Percentiles rank a stretch among this genome's conserved stretches.
These are phyloP conservation scores for Tachysurus vachellii DNA, from an alignment of 2,113 vertebrate species.

Conservation along the genomic window DNA sequence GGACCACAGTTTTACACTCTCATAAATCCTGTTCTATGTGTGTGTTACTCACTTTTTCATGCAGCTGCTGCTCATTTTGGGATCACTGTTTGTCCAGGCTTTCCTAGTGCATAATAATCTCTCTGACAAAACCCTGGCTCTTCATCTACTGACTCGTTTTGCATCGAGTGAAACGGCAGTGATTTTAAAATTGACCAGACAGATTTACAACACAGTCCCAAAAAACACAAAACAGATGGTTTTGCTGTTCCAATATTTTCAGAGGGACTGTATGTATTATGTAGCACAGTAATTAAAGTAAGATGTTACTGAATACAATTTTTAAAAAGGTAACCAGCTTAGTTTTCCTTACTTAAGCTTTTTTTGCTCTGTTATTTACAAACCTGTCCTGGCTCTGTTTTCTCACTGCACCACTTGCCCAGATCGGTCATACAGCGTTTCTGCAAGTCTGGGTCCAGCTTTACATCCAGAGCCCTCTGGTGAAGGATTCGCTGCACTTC, in stretches of 20 bases:
- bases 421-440: slow-evolving; percentile 85
- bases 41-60: background rate
- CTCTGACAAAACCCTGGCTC: too few relatives aligned
- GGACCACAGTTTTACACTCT: background rate
- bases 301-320: background rate
- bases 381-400: slow-evolving; percentile 84
- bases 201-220: too few relatives aligned
- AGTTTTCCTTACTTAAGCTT: background rate
- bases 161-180: too few relatives aligned
- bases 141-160: too few relatives aligned
- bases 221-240: background rate
- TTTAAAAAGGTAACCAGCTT: background rate
- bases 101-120: too few relatives aligned
- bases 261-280: too few relatives aligned
- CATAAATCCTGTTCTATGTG: background rate
- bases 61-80: background rate
- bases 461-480: slow-evolving; percentile 86
- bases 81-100: background rate
- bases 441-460: slow-evolving; percentile 83
- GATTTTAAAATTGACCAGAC: too few relatives aligned
- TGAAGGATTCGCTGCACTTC: slow-evolving; percentile 87
- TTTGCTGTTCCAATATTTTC: background rate
- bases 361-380: background rate
- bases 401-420: slow-evolving; percentile 89
- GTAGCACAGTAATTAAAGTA: background rate